Evolutionary conservation across 2,888 invertebrate genomes (phyloP), one percentile per base, ranked within the genome.

Genomic region (Diaprepes abbreviatus): DNA sequence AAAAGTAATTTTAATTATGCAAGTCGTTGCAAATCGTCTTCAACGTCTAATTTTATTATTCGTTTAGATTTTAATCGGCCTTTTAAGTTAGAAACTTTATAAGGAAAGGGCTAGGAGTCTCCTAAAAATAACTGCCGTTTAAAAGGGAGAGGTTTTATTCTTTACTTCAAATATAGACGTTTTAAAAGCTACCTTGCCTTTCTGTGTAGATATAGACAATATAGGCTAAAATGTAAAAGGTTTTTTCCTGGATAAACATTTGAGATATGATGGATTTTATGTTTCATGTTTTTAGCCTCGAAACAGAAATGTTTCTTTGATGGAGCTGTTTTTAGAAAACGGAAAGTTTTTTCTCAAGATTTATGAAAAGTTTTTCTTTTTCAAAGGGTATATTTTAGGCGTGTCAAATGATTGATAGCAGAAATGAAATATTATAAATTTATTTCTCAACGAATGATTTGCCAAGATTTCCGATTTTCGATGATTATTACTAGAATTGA

Each of bases 171-270:
- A 63, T 54, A 36, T 55, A 64, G 55, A 55, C 64, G 21, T 45
- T 64, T 64, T 64, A 55, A 64, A 64, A 64, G 54, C 64, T 33
- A 55, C 33, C 38, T 16, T 52, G n/a, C 36, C 43, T 10, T 59
- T 28, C 31, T 16, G 19, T 43, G 52, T 52, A 50, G 63, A 52
- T 54, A 28, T 54, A 63, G 63, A 54, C 52, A 52, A 40, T 52
- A 36, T 31, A 17, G 52, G 28, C 52, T 40, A 52, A 52, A 63
- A 55, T 64, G 45, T 64, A 55, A 64, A 43, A 64, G 45, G 33
- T 17, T 55, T 45, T 5, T 33, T 45, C 12, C 12, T 33, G 24
- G 55, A 64, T 43, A 64, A 12, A 55, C 45, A 31, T 64, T 64
- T 33, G 38, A 16, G 3, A 38, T n/a, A 43, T 55, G 24, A 55